Conservation (phyloP, 2,888 invertebrate species). For the Acanthococcus lagerstroemiae region DNA sequence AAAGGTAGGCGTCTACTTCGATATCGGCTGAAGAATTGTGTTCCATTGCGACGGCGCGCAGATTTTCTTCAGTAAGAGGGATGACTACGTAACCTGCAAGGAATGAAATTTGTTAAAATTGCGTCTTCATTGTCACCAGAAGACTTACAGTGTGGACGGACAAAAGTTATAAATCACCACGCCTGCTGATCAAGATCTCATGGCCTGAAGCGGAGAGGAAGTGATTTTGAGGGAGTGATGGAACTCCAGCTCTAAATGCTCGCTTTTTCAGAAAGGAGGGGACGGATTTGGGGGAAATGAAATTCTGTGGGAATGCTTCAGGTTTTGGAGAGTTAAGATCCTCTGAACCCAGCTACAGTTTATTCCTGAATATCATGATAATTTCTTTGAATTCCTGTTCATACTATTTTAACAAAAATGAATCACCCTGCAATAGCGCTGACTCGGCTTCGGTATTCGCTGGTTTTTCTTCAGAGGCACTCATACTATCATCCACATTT, state of each 20-base stretch:
- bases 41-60: conserved; percentile 30
- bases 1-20: conserved; percentile 33
- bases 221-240: too few relatives aligned
- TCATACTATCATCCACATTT: not conserved
- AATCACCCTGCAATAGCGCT: not conserved
- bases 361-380: not conserved
- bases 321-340: too few relatives aligned
- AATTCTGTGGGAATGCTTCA: too few relatives aligned
- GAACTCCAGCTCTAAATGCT: too few relatives aligned
- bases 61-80: conserved; percentile 33
- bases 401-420: not conserved
- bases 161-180: too few relatives aligned
- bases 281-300: too few relatives aligned
- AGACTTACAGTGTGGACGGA: not conserved
- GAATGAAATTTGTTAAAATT: too few relatives aligned
- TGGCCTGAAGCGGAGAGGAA: too few relatives aligned
- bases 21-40: conserved; percentile 28
- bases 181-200: too few relatives aligned
- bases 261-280: too few relatives aligned
- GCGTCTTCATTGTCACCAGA: too few relatives aligned
- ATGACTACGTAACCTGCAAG: conserved; percentile 32
- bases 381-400: not conserved
- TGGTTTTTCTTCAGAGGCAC: not conserved
- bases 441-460: not conserved
- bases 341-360: not conserved